Conservation (phyloP, 2,888 invertebrate genomes). For the Ophioninae sp. region DNA sequence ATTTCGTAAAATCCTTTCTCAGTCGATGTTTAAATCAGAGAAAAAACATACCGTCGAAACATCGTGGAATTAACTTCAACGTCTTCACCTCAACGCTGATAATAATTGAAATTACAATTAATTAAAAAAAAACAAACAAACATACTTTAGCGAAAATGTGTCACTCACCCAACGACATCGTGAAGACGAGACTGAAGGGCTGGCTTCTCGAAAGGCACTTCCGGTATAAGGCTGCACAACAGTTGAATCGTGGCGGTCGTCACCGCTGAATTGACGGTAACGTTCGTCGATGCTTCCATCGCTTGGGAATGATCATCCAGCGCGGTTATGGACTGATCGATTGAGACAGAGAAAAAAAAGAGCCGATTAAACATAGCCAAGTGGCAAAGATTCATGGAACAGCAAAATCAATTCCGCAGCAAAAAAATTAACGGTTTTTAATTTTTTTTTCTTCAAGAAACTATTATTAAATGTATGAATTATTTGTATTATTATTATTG, state of each 20-base stretch:
- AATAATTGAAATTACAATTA: no score
- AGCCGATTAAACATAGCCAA: no score
- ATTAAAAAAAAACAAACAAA: not conserved
- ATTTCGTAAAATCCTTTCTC: no score
- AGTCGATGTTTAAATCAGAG: no score
- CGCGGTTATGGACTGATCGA: conserved; percentile 72
- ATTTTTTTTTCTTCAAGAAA: not conserved
- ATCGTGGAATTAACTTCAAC: no score
- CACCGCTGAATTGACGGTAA: conserved; percentile 79
- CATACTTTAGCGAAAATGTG: not conserved
- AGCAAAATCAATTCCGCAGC: no score
- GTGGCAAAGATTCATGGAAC: no score
- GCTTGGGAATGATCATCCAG: conserved; percentile 76
- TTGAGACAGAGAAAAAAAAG: conserved; percentile 33
- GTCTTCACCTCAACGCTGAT: no score
- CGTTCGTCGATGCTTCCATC: conserved; percentile 73
- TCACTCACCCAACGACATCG: conserved; percentile 83
- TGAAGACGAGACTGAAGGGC: conserved; percentile 81
- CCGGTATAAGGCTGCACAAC: conserved; percentile 82
- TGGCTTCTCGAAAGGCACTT: conserved; percentile 80
- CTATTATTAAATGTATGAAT: no score
- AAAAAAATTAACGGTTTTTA: not conserved
- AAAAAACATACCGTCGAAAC: no score
- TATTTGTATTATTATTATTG: no score
- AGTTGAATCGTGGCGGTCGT: conserved; percentile 82